Conservation (phyloP, 1,140 invertebrate species). For the Hylaeus anthracinus region DNA sequence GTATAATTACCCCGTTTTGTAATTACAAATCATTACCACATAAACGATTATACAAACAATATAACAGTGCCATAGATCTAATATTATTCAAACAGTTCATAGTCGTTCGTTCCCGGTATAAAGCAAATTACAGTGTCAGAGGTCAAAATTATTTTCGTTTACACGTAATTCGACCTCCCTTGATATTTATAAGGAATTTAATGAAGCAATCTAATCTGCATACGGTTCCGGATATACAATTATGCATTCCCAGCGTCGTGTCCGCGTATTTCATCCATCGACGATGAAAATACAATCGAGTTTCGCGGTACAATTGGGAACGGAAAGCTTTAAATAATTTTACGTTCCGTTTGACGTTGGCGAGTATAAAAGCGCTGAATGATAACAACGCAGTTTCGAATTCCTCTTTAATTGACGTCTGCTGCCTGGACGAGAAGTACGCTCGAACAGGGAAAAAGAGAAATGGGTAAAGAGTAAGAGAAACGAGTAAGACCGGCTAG, state of each 20-base stretch:
- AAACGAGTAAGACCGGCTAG: slow-evolving; percentile 25
- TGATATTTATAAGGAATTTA: slow-evolving; percentile 19
- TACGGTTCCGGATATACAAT: neutral
- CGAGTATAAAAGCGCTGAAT: neutral
- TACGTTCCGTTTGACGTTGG: neutral
- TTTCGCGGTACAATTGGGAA: neutral
- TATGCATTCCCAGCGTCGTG: neutral
- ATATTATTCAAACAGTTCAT: neutral
- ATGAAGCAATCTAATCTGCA: slow-evolving; percentile 3
- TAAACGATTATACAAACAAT: no score
- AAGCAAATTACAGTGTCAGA: no score
- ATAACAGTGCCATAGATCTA: no score
- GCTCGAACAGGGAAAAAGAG: neutral
- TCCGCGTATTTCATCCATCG: neutral
- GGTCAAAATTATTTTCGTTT: slow-evolving; percentile 13
- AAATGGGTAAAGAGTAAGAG: neutral
- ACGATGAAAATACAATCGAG: neutral
- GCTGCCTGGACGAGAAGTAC: neutral
- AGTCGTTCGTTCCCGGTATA: neutral
- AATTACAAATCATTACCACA: no score
- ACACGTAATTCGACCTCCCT: neutral
- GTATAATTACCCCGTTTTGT: no score
- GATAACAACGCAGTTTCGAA: neutral
- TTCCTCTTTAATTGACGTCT: slow-evolving; percentile 30
- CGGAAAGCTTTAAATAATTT: slow-evolving; percentile 11